Evolutionary conservation across 2,888 invertebrate genomes (phyloP).

Genomic region (Trichogramma evanescens): DNA sequence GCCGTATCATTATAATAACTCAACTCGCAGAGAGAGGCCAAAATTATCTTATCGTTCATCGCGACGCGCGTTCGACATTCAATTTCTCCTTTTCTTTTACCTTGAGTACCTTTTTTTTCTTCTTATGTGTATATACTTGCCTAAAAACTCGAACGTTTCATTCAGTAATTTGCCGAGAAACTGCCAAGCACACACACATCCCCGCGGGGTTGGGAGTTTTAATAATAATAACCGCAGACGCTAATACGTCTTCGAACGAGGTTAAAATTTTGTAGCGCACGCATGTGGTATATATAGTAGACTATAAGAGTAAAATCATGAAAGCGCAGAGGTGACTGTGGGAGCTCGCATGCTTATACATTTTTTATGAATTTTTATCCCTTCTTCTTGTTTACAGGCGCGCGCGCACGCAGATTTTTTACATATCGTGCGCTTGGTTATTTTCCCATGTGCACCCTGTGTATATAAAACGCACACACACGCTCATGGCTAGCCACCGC

Average conservation of each 20-base stretch:
- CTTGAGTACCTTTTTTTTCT: too few relatives aligned
- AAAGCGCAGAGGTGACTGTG: slow-evolving; percentile 11
- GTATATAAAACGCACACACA: too few relatives aligned
- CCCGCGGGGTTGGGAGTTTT: slow-evolving; percentile 1
- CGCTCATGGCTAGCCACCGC: background rate
- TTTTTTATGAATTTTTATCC: slow-evolving; percentile 10
- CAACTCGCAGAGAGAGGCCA: too few relatives aligned
- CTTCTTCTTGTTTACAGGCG: background rate
- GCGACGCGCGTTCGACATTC: too few relatives aligned
- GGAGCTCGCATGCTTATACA: slow-evolving; percentile 31
- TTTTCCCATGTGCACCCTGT: background rate
- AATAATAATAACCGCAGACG: slow-evolving; percentile 25
- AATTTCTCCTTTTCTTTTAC: too few relatives aligned
- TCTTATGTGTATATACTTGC: too few relatives aligned
- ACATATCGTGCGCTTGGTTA: background rate
- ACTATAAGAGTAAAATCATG: too few relatives aligned
- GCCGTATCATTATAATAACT: too few relatives aligned
- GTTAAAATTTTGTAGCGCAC: slow-evolving; percentile 15
- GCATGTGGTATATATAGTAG: background rate
- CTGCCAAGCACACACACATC: slow-evolving; percentile 1
- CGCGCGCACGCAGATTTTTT: background rate
- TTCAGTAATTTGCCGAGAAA: too few relatives aligned
- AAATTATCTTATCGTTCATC: too few relatives aligned
- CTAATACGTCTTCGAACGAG: slow-evolving; percentile 12
- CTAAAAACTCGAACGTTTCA: too few relatives aligned